Evolutionary conservation across 2,888 invertebrate genomes (phyloP).

Genomic region (Taenaris catops): DNA sequence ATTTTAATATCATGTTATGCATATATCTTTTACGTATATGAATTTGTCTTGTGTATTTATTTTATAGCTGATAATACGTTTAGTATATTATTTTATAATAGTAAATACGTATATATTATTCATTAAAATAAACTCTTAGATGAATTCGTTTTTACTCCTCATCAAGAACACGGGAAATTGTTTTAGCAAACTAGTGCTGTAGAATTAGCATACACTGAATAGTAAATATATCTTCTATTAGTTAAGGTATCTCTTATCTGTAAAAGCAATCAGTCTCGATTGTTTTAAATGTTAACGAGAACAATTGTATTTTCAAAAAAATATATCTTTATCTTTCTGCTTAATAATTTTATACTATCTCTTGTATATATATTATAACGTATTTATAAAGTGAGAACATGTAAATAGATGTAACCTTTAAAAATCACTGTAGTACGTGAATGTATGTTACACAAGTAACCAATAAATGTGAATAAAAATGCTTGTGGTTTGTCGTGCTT

Average conservation of each 20-base stretch:
- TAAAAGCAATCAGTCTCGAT: conserved; percentile 2
- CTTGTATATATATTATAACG: conserved; percentile 25
- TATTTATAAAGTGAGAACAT: conserved; percentile 15
- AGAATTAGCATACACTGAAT: neutral
- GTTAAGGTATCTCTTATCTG: conserved; percentile 4
- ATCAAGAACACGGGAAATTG: neutral
- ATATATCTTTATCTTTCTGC: conserved; percentile 18
- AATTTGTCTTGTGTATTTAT: no score
- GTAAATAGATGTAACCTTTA: conserved; percentile 38
- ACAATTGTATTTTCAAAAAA: conserved; percentile 18
- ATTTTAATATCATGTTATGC: no score
- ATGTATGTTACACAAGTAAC: conserved; percentile 58
- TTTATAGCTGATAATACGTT: no score
- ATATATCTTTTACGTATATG: no score
- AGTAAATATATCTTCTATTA: conserved; percentile 1
- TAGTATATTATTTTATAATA: conserved; percentile 1
- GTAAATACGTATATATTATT: no score
- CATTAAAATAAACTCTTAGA: no score
- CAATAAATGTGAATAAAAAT: conserved; percentile 72
- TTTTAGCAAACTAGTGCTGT: neutral
- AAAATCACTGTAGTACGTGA: conserved; percentile 54
- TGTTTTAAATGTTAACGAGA: conserved; percentile 3
- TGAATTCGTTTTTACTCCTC: no score
- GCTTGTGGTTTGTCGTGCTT: conserved; percentile 77
- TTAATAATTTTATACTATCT: conserved; percentile 18